Conservation (phyloP, 2,113 vertebrate species). For the Melanostigma gelatinosum region DNA sequence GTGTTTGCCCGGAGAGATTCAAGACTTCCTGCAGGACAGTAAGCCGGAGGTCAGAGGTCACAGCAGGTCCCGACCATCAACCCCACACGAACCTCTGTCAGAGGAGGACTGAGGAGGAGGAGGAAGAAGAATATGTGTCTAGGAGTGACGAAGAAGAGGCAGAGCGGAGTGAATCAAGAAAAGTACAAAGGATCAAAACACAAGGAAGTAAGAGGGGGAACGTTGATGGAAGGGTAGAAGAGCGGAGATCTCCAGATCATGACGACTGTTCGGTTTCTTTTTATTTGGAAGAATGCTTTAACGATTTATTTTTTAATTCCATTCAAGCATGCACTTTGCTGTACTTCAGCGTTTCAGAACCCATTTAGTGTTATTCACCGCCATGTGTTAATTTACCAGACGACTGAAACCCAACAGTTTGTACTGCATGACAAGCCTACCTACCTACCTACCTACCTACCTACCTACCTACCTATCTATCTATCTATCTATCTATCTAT, state of each 20-base stretch:
- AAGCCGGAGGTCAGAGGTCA: slow-evolving; percentile 68
- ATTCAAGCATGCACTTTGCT: slow-evolving; percentile 64
- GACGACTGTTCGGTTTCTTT: slow-evolving; percentile 69
- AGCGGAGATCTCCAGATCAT: background rate
- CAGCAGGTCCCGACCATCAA: slow-evolving; percentile 68
- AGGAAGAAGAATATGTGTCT: fast-evolving
- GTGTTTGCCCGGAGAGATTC: slow-evolving; percentile 92
- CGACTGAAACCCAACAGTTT: slow-evolving; percentile 26
- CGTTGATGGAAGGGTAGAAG: background rate
- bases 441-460: background rate
- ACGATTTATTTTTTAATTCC: slow-evolving; percentile 25
- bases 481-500: background rate
- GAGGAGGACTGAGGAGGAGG: slow-evolving; percentile 71
- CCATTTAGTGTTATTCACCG: slow-evolving; percentile 27
- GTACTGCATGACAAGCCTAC: slow-evolving; percentile 57
- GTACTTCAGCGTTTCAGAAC: slow-evolving; percentile 39
- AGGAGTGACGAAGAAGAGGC: background rate
- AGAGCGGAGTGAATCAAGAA: background rate
- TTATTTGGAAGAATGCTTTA: slow-evolving; percentile 47
- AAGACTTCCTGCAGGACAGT: slow-evolving; percentile 92
- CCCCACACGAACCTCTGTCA: slow-evolving; percentile 72
- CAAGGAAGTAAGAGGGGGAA: background rate
- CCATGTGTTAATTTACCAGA: background rate
- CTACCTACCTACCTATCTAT: too few species aligned
- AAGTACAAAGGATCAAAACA: background rate